Base-by-base conservation (phyloP, 1,140 invertebrate species). In the Orussus abietinus region DNA sequence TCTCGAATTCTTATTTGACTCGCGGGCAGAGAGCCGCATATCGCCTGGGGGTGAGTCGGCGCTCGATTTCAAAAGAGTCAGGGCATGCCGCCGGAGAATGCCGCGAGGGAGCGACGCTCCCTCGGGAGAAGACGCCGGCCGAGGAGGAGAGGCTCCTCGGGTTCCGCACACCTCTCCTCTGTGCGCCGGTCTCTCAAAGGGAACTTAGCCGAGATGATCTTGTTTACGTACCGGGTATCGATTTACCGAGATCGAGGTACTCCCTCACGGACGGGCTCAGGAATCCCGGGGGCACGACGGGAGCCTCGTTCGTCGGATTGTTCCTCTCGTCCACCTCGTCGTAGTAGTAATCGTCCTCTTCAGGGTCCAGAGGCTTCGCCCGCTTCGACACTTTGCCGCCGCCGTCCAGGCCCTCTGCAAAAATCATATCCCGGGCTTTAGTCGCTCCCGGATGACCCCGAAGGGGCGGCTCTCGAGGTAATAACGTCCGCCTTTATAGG, bases 211-310 rank as follows among this genome's bases (percentile, higher is more conserved):
- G 30, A 47, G 47, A 46, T 57, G 53, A 64, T 60, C 49, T 59
- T 69, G 57, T 71, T 61, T 62, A 73, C 74, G 74, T 78, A 90
- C 87, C 88, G 57, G 88, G 88, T 74, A 90, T 90, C 39, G 86
- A 88, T 77, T 88, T 88, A 46, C 88, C 88, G 34, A 90, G 76
- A 72, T 89, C 86, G 32, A 90, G 76, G 67, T 89, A 89, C 67
- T 88, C 86, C 33, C 84, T 77, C 12, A 90, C 86, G 3, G 86
- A 90, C 25, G 86, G 85, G 62, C 85, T 89, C 38, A 90, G 74
- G 65, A 90, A 90, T 45, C 85, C 83, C 9, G 80, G 80, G 14
- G 85, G 86, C 38, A 85, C 80, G 26, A 77, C 77, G n/a, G 74
- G 79, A 20, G 75, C 62, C 26, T 79, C 77, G 33, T 78, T 76